A percentile compares a stretch with the other conserved stretches of the same genome.
phyloP scores from a whole-genome alignment of 2,888 invertebrate genomes.

The Pristionchus fissidentatus region DNA sequence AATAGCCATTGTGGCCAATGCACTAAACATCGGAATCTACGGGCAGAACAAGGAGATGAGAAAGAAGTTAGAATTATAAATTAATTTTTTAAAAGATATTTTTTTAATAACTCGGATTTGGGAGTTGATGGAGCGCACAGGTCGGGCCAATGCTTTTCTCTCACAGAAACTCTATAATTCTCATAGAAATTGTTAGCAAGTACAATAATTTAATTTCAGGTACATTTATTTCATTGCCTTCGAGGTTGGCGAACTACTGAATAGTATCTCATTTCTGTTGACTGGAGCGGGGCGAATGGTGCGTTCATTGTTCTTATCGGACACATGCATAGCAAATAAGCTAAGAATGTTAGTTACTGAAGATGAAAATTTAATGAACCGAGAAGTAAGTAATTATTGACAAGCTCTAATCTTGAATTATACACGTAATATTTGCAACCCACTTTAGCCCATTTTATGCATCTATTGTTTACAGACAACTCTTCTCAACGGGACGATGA shows the following conservation, averaged over 20 bases:
- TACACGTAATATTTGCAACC: too few relatives aligned
- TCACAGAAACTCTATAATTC: too few relatives aligned
- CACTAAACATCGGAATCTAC: constrained; percentile 56
- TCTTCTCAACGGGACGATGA: constrained; percentile 54
- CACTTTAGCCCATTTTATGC: too few relatives aligned
- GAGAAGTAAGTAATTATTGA: too few relatives aligned
- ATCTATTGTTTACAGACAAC: background rate
- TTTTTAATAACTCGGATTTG: too few relatives aligned
- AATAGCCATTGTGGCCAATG: constrained; percentile 55
- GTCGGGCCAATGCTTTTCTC: background rate
- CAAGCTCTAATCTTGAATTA: too few relatives aligned
- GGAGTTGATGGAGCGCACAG: background rate
- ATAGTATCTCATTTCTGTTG: constrained; percentile 57
- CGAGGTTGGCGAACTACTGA: constrained; percentile 64
- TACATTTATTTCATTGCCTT: constrained; percentile 62
- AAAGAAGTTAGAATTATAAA: constrained; percentile 1
- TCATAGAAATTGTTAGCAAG: too few relatives aligned
- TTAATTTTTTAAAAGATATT: too few relatives aligned
- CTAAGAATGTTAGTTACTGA: background rate
- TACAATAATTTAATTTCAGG: constrained; percentile 9
- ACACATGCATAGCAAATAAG: too few relatives aligned
- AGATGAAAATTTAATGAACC: background rate
- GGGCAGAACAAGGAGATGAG: constrained; percentile 9
- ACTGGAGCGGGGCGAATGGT: constrained; percentile 37
- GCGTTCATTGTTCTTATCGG: background rate